A percentile compares a stretch with the other conserved stretches of the same genome.
Evolutionary conservation across 2,888 invertebrate species (phyloP).

Genomic region (Latrodectus elegans): DNA sequence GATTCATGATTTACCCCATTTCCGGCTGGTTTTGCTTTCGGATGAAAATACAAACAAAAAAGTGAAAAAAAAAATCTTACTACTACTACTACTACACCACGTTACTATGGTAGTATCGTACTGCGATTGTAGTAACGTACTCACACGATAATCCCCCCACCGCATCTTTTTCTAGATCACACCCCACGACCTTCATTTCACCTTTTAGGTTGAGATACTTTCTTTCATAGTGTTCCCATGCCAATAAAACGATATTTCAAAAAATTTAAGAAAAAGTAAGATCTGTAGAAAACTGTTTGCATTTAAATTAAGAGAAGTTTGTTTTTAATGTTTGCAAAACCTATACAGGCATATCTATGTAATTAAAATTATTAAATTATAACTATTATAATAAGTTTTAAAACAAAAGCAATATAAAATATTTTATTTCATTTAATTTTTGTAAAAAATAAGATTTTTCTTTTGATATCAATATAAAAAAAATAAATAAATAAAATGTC

Average conservation of each 20-base stretch:
- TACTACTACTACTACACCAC: background rate
- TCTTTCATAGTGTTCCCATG: conserved; percentile 37
- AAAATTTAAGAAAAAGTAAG: no score
- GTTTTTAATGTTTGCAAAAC: no score
- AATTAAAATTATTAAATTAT: no score
- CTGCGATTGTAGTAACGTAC: background rate
- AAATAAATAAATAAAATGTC: no score
- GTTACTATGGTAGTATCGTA: conserved; percentile 2
- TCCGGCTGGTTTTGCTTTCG: conserved; percentile 35
- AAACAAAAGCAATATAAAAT: no score
- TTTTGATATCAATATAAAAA: no score
- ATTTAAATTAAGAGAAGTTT: no score
- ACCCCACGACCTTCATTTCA: conserved; percentile 36
- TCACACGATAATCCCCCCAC: background rate
- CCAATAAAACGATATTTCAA: background rate
- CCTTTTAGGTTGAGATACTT: conserved; percentile 32
- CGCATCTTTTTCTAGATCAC: background rate
- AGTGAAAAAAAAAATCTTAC: background rate
- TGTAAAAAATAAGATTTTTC: no score
- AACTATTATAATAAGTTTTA: no score
- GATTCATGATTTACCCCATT: conserved; percentile 38
- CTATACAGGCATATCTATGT: no score
- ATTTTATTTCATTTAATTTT: no score
- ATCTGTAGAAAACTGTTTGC: no score
- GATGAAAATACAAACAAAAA: conserved; percentile 7